Percentiles rank a stretch among this genome's conserved stretches.
phyloP scores from a whole-genome alignment of 2,888 invertebrate species.

The Patella ulyssiponensis region DNA sequence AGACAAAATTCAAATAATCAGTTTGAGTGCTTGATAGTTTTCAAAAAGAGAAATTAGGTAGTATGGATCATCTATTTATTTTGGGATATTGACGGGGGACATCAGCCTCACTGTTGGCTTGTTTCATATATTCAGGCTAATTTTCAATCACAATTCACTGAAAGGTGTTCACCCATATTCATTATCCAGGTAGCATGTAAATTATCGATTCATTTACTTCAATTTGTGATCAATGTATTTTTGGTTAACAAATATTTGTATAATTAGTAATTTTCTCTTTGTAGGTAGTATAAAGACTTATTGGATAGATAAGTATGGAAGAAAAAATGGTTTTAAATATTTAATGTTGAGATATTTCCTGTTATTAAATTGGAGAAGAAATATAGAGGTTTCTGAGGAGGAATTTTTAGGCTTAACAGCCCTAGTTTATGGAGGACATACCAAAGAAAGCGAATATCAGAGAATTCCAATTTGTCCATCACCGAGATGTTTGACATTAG shows the following conservation, averaged over 20 bases:
- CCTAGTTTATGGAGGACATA: conserved; percentile 44
- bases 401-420: conserved; percentile 65
- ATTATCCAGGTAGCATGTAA: neutral
- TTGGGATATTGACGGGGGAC: no score
- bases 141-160: no score
- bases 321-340: conserved; percentile 62
- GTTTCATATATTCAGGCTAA: no score
- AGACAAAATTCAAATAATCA: no score
- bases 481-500: conserved; percentile 62
- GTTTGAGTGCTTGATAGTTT: no score
- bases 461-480: conserved; percentile 53
- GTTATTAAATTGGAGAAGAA: conserved; percentile 57
- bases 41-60: no score
- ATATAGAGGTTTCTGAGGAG: conserved; percentile 54
- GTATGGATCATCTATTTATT: no score
- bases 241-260: conserved; percentile 12
- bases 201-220: no score
- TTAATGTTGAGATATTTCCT: conserved; percentile 67
- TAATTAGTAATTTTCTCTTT: conserved; percentile 63
- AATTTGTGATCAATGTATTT: neutral
- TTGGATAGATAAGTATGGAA: conserved; percentile 65
- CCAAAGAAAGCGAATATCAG: conserved; percentile 52
- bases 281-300: conserved; percentile 58
- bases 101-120: no score
- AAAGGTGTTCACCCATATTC: no score